phyloP scores from a whole-genome alignment of 1,140 invertebrate genomes.

The Babylonia areolata region DNA sequence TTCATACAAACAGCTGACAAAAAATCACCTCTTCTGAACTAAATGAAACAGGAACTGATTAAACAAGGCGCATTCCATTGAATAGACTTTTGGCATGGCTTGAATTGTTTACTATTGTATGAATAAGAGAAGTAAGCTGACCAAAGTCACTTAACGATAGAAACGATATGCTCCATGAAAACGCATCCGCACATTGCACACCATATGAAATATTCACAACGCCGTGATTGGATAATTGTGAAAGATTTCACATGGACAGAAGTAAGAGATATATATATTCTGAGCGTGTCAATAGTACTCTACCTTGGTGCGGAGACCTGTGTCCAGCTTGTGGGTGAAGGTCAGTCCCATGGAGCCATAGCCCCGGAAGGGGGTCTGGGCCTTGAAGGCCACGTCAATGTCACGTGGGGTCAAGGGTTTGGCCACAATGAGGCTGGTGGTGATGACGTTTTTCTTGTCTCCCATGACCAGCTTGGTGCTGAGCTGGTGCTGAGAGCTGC shows the following conservation, averaged over 20 bases:
- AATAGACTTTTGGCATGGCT: too few species aligned
- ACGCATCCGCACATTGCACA: not conserved
- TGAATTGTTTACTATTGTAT: too few species aligned
- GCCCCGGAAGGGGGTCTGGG: constrained; percentile 26
- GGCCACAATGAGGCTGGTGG: constrained; percentile 27
- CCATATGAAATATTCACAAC: too few species aligned
- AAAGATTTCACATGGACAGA: too few species aligned
- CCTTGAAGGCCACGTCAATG: constrained; percentile 26
- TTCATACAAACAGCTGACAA: too few species aligned
- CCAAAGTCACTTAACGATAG: too few species aligned
- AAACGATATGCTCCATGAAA: too few species aligned
- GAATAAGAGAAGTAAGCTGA: too few species aligned
- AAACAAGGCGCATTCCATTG: too few species aligned
- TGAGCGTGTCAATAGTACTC: not conserved
- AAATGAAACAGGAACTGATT: too few species aligned
- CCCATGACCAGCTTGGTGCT: constrained; percentile 17
- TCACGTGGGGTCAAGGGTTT: constrained; percentile 25
- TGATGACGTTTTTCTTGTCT: constrained; percentile 22
- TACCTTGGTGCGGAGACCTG: constrained; percentile 15
- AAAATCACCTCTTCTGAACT: too few species aligned
- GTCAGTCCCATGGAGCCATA: constrained; percentile 12
- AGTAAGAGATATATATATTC: not conserved
- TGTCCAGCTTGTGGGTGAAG: constrained; percentile 11
- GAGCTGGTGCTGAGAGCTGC: constrained; percentile 23
- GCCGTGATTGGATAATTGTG: too few species aligned